Evolutionary conservation across 2,797 vertebrate genomes (phyloP).

Genomic region (Acomys russatus): DNA sequence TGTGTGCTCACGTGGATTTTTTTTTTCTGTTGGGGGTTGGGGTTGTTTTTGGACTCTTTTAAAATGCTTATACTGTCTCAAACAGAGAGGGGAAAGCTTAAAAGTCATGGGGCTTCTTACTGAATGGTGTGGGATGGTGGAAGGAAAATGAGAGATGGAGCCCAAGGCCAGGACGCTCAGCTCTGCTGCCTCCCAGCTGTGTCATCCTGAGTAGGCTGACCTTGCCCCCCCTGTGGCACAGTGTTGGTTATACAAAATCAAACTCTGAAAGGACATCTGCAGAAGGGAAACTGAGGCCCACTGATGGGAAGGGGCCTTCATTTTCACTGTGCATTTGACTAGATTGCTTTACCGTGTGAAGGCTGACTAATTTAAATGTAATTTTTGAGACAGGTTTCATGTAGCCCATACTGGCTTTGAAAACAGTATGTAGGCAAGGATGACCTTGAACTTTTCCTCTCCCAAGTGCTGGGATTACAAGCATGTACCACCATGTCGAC

Average conservation of each 20-base stretch:
- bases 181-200: neutral
- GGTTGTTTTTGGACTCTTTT: neutral
- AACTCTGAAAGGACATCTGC: conserved; percentile 10
- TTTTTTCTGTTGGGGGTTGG: no score
- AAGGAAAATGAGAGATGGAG: neutral
- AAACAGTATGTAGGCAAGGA: neutral
- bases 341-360: conserved; percentile 13
- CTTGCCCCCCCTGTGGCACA: neutral
- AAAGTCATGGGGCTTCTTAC: neutral
- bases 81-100: conserved; percentile 15
- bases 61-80: conserved; percentile 21
- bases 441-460: neutral
- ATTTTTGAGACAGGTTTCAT: neutral
- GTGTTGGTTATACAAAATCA: neutral
- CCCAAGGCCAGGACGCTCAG: neutral
- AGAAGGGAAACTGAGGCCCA: conserved; percentile 29
- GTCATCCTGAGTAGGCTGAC: neutral
- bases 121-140: neutral
- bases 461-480: neutral
- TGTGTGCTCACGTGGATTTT: neutral
- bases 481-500: neutral
- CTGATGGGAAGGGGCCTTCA: neutral
- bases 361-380: neutral
- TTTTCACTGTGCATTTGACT: conserved; percentile 25
- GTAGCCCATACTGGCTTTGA: neutral